Evolutionary conservation across 2,888 invertebrate genomes (phyloP).

Genomic region (Spatulosminthurus flaviceps): DNA sequence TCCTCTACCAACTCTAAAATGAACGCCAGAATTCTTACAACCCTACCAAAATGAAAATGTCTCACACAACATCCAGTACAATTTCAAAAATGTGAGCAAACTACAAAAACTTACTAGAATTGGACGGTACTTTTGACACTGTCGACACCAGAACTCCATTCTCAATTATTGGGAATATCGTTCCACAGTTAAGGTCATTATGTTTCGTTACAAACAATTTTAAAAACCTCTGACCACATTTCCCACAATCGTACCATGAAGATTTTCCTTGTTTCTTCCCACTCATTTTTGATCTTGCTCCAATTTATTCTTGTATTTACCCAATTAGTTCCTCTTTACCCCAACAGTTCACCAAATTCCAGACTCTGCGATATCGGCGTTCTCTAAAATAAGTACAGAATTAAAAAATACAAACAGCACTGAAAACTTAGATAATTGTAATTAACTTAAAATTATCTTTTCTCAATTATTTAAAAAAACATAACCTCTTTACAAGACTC

Average conservation of each 20-base stretch:
- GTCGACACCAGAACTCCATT: constrained; percentile 33
- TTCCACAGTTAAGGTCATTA: constrained; percentile 49
- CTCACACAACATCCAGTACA: background rate
- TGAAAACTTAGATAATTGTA: no score
- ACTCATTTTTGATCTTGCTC: constrained; percentile 51
- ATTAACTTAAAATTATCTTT: no score
- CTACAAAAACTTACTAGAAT: constrained; percentile 55
- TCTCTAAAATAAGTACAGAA: no score
- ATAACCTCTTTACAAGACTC: no score
- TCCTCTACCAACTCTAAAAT: constrained; percentile 1
- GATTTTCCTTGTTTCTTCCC: constrained; percentile 51
- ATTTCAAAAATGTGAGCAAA: background rate
- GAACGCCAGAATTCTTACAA: no score
- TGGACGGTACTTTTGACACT: constrained; percentile 46
- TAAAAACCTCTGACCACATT: constrained; percentile 53
- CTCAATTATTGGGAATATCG: constrained; percentile 54
- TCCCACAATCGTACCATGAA: constrained; percentile 55
- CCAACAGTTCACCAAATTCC: no score
- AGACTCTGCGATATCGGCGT: no score
- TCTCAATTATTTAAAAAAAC: no score
- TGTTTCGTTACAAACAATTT: constrained; percentile 55
- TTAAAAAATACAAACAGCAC: no score
- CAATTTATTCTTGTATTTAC: no score
- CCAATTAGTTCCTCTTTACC: no score
- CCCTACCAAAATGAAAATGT: background rate